These are phyloP conservation scores for Microctonus hyperodae DNA, from an alignment of 2,888 invertebrate genomes.

Conservation along the genomic window DNA sequence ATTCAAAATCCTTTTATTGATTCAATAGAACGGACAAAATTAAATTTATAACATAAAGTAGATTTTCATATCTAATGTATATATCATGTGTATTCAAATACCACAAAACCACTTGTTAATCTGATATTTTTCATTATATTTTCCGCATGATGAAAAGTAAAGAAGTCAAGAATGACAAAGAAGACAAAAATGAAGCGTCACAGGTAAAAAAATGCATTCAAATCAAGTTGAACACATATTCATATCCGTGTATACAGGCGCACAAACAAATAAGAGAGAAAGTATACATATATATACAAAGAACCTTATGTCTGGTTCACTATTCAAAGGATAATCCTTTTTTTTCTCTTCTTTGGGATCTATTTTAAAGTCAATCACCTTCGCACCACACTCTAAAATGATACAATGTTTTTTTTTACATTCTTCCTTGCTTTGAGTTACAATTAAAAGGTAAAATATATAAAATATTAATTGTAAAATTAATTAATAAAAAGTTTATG, in stretches of 20 bases:
- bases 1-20: too few relatives aligned
- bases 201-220: too few relatives aligned
- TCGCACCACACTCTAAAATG: not conserved
- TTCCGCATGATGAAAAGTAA: too few relatives aligned
- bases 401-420: not conserved
- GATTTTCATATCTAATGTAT: too few relatives aligned
- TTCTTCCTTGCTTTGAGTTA: not conserved
- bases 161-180: not conserved
- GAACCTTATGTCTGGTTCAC: not conserved
- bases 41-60: too few relatives aligned
- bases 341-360: not conserved
- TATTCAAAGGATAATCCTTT: not conserved
- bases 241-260: not conserved
- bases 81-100: too few relatives aligned
- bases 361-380: not conserved
- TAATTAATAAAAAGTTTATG: too few relatives aligned
- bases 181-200: not conserved
- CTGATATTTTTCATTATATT: too few relatives aligned
- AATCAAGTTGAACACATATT: not conserved
- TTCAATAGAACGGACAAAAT: too few relatives aligned
- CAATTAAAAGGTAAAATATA: too few relatives aligned
- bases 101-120: too few relatives aligned
- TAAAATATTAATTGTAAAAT: too few relatives aligned
- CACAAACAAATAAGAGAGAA: not conserved
- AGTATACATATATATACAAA: not conserved